Percentiles rank a stretch among this genome's conserved stretches.
phyloP scores from a whole-genome alignment of 2,113 vertebrate genomes.

The human (Homo sapiens) region GRCh38 chr6:139596501-139597000 shows the following conservation, averaged over 20 bases:
- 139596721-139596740: background rate
- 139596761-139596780: background rate
- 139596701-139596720: background rate
- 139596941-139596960: background rate
- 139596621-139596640: background rate
- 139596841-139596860: background rate
- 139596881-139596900: background rate
- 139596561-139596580: background rate
- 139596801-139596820: background rate
- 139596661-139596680: background rate
- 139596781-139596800: background rate
- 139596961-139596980: background rate
- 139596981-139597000: background rate
- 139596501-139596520: conserved; percentile 22
- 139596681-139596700: background rate
- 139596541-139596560: conserved; percentile 44
- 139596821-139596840: background rate
- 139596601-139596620: background rate
- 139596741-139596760: background rate
- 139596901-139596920: background rate
- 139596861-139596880: background rate
- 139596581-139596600: background rate
- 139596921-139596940: background rate
- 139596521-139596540: conserved; percentile 30
- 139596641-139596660: background rate